These are phyloP conservation scores for Otolemur crassicaudatus DNA, from an alignment of 2,797 vertebrate species.

Conservation along the genomic window DNA sequence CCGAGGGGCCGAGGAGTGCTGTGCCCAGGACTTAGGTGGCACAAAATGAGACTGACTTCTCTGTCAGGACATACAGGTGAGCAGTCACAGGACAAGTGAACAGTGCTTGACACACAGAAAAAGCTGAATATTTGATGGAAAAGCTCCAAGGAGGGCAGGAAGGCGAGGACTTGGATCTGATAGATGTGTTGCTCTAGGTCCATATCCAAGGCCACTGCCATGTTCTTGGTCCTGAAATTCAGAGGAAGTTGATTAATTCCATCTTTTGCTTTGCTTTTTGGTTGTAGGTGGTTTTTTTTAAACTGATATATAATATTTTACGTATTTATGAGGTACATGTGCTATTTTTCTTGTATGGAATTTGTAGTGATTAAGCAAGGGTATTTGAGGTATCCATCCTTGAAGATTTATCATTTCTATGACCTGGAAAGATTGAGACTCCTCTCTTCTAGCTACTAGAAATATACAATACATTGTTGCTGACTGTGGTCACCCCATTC, in stretches of 20 bases:
- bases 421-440: not conserved
- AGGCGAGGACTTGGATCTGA: not conserved
- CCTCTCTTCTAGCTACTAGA: not conserved
- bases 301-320: not conserved
- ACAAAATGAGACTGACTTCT: not conserved
- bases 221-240: slow-evolving; percentile 40
- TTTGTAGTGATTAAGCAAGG: not conserved
- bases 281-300: not conserved
- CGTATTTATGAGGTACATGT: not conserved
- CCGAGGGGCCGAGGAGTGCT: not conserved
- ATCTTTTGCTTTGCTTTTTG: not conserved
- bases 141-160: not conserved
- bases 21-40: fast-evolving
- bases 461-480: not conserved
- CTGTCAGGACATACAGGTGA: not conserved
- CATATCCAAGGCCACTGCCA: not conserved
- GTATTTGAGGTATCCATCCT: not conserved
- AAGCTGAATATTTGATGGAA: not conserved
- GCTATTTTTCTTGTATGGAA: not conserved
- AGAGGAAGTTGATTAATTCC: not conserved
- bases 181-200: not conserved
- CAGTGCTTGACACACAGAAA: not conserved
- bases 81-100: not conserved
- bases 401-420: not conserved
- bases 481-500: too few species aligned